These are phyloP conservation scores for Leptoclinus maculatus DNA, from an alignment of 2,797 vertebrate species.

Conservation along the genomic window DNA sequence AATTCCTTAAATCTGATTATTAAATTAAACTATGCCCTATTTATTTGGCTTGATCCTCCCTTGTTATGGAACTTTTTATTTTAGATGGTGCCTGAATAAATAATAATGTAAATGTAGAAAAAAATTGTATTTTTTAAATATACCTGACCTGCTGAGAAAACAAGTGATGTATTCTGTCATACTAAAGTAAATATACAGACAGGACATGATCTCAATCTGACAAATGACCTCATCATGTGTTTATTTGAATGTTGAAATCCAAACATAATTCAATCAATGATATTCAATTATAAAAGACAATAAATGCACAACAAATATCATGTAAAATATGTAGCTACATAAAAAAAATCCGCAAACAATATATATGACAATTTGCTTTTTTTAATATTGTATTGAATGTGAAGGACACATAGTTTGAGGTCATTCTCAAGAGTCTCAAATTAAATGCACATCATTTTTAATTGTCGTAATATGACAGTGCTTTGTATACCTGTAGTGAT, in stretches of 20 bases:
- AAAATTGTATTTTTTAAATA: not conserved
- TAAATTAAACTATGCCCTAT: not conserved
- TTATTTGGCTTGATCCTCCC: not conserved
- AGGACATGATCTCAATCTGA: slow-evolving; percentile 23
- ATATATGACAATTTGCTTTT: not conserved
- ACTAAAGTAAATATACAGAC: not conserved
- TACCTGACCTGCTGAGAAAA: not conserved
- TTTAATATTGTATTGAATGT: slow-evolving; percentile 13
- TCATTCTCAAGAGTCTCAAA: slow-evolving; percentile 19
- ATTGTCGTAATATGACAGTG: slow-evolving; percentile 9
- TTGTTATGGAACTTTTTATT: not conserved
- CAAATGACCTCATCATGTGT: slow-evolving; percentile 8
- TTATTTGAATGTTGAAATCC: slow-evolving; percentile 41
- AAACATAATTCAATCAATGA: slow-evolving; percentile 22
- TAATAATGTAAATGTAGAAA: not conserved
- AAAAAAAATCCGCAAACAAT: not conserved
- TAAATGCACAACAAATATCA: not conserved
- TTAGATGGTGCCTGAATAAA: not conserved
- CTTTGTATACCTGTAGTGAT: slow-evolving; percentile 20
- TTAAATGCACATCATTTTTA: not conserved
- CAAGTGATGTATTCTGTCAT: not conserved
- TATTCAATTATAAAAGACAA: slow-evolving; percentile 15
- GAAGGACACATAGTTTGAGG: not conserved
- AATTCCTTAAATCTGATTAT: not conserved
- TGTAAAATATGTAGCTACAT: slow-evolving; percentile 1